Conservation (phyloP, 2,113 vertebrate species). For the Seriola aureovittata region DNA sequence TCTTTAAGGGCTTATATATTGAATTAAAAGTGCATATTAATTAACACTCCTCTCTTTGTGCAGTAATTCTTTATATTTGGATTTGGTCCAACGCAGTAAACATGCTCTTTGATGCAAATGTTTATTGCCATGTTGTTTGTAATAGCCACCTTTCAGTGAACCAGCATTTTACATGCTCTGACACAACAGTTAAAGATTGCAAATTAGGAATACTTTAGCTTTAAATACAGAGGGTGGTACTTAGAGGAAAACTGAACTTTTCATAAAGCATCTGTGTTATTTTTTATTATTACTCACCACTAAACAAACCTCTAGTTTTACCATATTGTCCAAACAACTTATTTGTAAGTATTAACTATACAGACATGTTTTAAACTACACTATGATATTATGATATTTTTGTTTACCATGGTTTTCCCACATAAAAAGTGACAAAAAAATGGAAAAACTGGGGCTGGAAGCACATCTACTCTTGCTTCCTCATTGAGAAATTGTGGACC, state of each 20-base stretch:
- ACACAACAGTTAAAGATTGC: constrained; percentile 47
- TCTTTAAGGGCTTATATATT: constrained; percentile 67
- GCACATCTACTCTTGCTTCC: too few species aligned
- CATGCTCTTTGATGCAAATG: constrained; percentile 68
- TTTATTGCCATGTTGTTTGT: constrained; percentile 73
- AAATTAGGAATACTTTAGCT: constrained; percentile 38
- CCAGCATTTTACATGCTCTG: constrained; percentile 62
- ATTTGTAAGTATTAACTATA: too few species aligned
- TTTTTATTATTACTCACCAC: not conserved
- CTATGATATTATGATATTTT: too few species aligned
- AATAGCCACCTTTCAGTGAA: constrained; percentile 68
- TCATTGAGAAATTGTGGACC: too few species aligned
- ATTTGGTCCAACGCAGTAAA: constrained; percentile 69
- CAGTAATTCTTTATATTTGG: constrained; percentile 65
- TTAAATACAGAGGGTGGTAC: constrained; percentile 6
- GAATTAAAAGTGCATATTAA: constrained; percentile 71
- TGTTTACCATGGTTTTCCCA: too few species aligned
- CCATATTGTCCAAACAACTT: too few species aligned
- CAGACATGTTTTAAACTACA: too few species aligned
- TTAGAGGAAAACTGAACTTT: not conserved
- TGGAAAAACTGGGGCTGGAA: too few species aligned
- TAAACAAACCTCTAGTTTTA: too few species aligned
- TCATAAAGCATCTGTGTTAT: not conserved
- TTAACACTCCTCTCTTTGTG: constrained; percentile 58
- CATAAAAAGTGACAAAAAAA: too few species aligned